Evolutionary conservation across 1,140 invertebrate genomes (phyloP), one percentile per base, ranked within the genome.

Genomic region (Scaptodrosophila lebanonensis): DNA sequence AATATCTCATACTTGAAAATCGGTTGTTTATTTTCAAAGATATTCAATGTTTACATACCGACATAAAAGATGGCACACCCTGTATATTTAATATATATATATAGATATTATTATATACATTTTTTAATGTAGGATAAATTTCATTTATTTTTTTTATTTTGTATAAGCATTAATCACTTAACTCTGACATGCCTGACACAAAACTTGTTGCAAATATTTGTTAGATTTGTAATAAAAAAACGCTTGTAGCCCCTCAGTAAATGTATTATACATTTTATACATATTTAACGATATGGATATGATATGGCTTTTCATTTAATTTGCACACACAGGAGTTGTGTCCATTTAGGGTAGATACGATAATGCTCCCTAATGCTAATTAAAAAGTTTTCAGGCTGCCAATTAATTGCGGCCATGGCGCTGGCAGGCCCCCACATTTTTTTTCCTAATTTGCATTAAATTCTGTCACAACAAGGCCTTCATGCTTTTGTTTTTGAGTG

Each of bases 191-290:
- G 29, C 32, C 38, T 25, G 33, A 62, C 12, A 48, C 33, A 30
- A 30, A 61, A 72, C 67, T 64, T 67, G 53, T 57, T 33, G 54
- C 51, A 82, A 79, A 79, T 79, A 82, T 75, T 82, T 69, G 61
- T 27, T 60, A 52, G 61, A 43, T 27, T 72, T 51, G 47, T 50
- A n/a, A n/a, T n/a, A n/a, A n/a, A n/a, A n/a, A n/a, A n/a, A n/a
- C n/a, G n/a, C n/a, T n/a, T n/a, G n/a, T n/a, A n/a, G n/a, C n/a
- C n/a, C n/a, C n/a, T n/a, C n/a, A n/a, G n/a, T n/a, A n/a, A n/a
- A n/a, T n/a, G n/a, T n/a, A n/a, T n/a, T n/a, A n/a, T n/a, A n/a
- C 47, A 38, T 39, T 38, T 69, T 69, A 66, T 60, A n/a, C n/a
- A n/a, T n/a, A n/a, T 58, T 38, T 17, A 42, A 18, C 12, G 30